Evolutionary conservation across 2,113 vertebrate species (phyloP), one percentile per base, ranked within the genome.

Genomic region (Asarcornis scutulata): DNA sequence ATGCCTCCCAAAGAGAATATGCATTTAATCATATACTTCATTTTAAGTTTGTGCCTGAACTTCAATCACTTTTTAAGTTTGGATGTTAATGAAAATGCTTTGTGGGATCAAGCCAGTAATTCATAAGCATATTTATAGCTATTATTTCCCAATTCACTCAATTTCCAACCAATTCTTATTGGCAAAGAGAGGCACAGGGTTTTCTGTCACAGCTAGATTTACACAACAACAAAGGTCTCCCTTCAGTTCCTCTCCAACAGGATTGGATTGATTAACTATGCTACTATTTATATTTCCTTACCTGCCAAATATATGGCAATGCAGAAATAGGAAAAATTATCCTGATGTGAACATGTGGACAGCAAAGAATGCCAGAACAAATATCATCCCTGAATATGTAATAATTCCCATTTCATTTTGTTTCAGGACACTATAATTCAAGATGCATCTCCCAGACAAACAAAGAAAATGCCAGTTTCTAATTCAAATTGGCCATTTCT

Each of bases 311-410:
- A 91, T 89, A 89, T 73, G 77, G 88, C 89, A 94, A 91, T 46
- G 67, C 27, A 94, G 83, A 94, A 92, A 94, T 59, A 77, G 88
- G 83, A 94, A 95, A 96, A 96, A 87, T 67, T 92, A 88, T 36
- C 58, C 83, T 79, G 95, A 90, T 73, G 71, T 92, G 86, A 95
- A 72, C 86, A 91, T 84, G 23, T 79, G 80, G 27, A 96, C 76
- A 93, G 48, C 38, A 79, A 40, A 91, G 71, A 88, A 91, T 62
- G 95, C 93, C 95, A 97, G 92, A 93, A 96, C 5, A 96, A 97
- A 95, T 80, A 95, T 64, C 16, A 86, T 84, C 88, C 44, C 62
- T 67, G 80, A 86, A 73, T 20, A 66, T 42, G 53, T 32, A 92
- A 63, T 7, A 75, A 58, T 66, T 88, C 60, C 31, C 25, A 59